phyloP scores from a whole-genome alignment of 2,888 invertebrate genomes.

The Plagiodera versicolora region DNA sequence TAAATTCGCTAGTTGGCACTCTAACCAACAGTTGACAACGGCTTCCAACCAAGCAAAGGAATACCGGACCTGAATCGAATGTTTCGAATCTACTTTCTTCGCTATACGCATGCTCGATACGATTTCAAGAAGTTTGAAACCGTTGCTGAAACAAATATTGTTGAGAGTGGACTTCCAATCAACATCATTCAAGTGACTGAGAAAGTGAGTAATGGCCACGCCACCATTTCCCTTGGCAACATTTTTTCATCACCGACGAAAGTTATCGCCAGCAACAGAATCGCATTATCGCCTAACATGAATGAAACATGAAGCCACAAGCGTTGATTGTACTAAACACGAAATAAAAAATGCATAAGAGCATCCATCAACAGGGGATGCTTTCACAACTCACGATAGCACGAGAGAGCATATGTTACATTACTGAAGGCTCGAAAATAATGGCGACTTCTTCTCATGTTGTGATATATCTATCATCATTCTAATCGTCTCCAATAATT shows the following conservation, averaged over 20 bases:
- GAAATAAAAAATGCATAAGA: slow-evolving; percentile 21
- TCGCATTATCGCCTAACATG: slow-evolving; percentile 6
- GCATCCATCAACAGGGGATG: slow-evolving; percentile 25
- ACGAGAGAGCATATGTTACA: slow-evolving; percentile 37
- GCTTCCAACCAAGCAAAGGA: too few relatives aligned
- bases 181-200: too few relatives aligned
- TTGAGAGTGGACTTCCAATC: too few relatives aligned
- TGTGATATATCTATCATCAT: slow-evolving; percentile 37
- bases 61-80: too few relatives aligned
- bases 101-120: too few relatives aligned
- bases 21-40: too few relatives aligned
- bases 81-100: too few relatives aligned
- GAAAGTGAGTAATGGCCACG: not conserved
- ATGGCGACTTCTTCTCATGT: slow-evolving; percentile 27
- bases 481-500: slow-evolving; percentile 17
- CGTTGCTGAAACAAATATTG: too few relatives aligned
- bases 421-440: slow-evolving; percentile 33
- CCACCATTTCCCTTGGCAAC: not conserved
- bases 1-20: too few relatives aligned
- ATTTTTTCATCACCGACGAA: not conserved
- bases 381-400: slow-evolving; percentile 18
- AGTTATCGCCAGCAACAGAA: not conserved
- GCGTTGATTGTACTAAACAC: slow-evolving; percentile 20
- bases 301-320: slow-evolving; percentile 21
- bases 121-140: too few relatives aligned